phyloP scores from a whole-genome alignment of 2,888 invertebrate species.

The Arge pagana region DNA sequence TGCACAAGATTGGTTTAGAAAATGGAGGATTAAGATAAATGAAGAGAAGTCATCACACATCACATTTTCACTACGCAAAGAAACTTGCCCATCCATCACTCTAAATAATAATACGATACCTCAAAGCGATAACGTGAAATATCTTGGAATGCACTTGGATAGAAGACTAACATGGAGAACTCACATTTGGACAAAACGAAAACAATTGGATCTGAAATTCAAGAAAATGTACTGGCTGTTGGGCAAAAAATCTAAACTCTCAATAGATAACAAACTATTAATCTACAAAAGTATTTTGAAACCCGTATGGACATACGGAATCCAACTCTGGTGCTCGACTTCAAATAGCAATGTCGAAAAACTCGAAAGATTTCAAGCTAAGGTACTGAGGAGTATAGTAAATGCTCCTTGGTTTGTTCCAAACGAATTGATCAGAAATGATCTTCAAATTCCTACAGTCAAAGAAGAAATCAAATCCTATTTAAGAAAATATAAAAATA shows the following conservation, averaged over 20 bases:
- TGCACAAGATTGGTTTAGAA: conserved; percentile 29
- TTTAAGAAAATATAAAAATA: neutral
- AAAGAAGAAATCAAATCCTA: conserved; percentile 1
- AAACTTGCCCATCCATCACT: conserved; percentile 25
- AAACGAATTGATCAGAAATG: conserved; percentile 3
- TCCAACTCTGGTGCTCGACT: conserved; percentile 6
- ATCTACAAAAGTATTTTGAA: conserved; percentile 13
- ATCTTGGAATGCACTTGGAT: conserved; percentile 4
- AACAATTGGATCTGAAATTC: conserved; percentile 29
- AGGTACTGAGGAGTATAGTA: neutral
- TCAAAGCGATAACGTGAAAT: neutral
- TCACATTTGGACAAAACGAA: conserved; percentile 32
- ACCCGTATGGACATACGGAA: conserved; percentile 20
- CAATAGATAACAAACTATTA: conserved; percentile 8
- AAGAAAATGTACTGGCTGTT: conserved; percentile 27
- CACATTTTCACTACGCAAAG: conserved; percentile 32
- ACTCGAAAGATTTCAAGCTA: conserved; percentile 11
- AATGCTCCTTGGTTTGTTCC: conserved; percentile 15
- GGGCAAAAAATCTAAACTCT: neutral
- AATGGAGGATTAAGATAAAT: conserved; percentile 34
- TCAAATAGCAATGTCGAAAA: conserved; percentile 2
- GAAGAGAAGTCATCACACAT: conserved; percentile 32
- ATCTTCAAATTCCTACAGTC: neutral
- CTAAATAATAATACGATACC: neutral
- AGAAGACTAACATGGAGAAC: conserved; percentile 28